These are phyloP conservation scores for Prosapia bicincta DNA, from an alignment of 2,888 invertebrate genomes.

Conservation along the genomic window DNA sequence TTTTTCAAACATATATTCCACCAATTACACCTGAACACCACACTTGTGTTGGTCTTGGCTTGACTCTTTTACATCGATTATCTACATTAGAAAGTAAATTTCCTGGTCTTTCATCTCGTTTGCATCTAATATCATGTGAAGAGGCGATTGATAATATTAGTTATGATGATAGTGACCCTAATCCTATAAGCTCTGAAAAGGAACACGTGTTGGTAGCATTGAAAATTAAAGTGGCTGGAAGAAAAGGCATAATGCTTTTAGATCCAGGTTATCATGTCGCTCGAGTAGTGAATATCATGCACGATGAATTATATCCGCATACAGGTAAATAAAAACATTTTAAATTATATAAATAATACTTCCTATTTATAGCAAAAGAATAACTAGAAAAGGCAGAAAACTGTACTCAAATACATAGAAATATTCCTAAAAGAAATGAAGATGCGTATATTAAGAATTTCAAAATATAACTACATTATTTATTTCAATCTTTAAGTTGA, in stretches of 20 bases:
- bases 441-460: no score
- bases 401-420: no score
- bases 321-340: no score
- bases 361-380: no score
- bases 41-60: conserved; percentile 85
- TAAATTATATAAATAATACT: no score
- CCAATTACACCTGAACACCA: conserved; percentile 73
- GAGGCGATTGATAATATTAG: conserved; percentile 59
- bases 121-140: conserved; percentile 82
- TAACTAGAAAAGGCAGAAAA: no score
- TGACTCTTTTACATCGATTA: conserved; percentile 70
- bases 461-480: no score
- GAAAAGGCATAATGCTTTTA: conserved; percentile 73
- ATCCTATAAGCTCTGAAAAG: conserved; percentile 30
- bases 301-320: conserved; percentile 78
- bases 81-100: conserved; percentile 55
- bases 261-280: conserved; percentile 92
- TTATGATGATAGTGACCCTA: conserved; percentile 56
- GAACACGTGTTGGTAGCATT: conserved; percentile 51
- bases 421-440: no score
- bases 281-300: conserved; percentile 82
- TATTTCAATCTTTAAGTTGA: no score
- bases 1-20: conserved; percentile 74
- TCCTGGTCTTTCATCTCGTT: conserved; percentile 57
- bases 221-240: conserved; percentile 66